Evolutionary conservation across 2,888 invertebrate genomes (phyloP).

Genomic region (Nasonovia ribisnigri): DNA sequence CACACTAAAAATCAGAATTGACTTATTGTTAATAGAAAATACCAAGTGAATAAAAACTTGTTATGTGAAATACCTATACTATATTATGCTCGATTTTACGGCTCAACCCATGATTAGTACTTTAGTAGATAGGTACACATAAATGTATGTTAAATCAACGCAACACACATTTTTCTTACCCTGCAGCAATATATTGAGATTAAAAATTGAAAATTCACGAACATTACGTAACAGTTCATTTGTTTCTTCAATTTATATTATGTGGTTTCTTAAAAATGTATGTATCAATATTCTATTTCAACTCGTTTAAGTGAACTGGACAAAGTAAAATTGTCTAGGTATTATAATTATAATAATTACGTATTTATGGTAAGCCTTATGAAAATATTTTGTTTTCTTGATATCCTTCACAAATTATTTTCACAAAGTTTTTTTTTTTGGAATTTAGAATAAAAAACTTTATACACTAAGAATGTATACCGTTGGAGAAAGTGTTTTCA

Average conservation of each 20-base stretch:
- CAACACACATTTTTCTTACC: background rate
- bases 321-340: background rate
- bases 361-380: background rate
- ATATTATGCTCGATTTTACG: background rate
- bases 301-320: background rate
- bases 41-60: background rate
- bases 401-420: background rate
- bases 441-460: background rate
- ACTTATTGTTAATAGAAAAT: slow-evolving; percentile 16
- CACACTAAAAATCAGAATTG: background rate
- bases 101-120: background rate
- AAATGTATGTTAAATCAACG: background rate
- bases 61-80: background rate
- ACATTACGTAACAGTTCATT: background rate
- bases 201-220: slow-evolving; percentile 18
- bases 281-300: background rate
- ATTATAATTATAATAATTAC: background rate
- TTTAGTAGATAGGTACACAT: background rate
- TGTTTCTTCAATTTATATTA: background rate
- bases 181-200: background rate
- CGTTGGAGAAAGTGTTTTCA: slow-evolving; percentile 42
- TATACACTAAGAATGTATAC: background rate
- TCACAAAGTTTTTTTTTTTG: background rate
- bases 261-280: background rate
- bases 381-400: background rate